Base-by-base conservation (phyloP, 2,888 invertebrate genomes). In the Caprella mutica region DNA sequence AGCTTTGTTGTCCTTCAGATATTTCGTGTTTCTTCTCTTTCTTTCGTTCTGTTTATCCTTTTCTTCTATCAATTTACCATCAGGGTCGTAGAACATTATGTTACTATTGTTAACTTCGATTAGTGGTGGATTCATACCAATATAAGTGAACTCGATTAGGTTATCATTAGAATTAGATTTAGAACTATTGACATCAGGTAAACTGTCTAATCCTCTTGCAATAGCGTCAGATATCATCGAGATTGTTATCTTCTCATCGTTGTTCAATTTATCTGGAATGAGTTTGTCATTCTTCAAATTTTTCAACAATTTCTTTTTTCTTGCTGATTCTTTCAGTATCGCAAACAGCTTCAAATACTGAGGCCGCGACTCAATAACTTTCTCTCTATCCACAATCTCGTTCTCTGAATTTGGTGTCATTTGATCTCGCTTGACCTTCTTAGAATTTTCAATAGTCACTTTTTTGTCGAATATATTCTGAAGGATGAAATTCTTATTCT, bases 1-100 rank as follows among this genome's bases (percentile, higher is more conserved):
- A 2, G 17, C 19, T 17, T 5, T 48, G n/a, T 30, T 17, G 24
- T 48, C 29, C 48, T 48, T 48, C 3, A 30, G 48, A 8, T 30
- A 30, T 24, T 48, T 48, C 5, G 48, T 48, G 30, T 48, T 48
- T 17, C 48, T 9, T 19, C 48, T 27, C 9, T n/a, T 48, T 6
- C 48, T 27, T 17, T 48, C 48, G 26, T 30, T 48, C 30, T 48
- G 48, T 30, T 48, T 48, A n/a, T n/a, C n/a, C 17, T 27, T 48
- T 17, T 48, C 48, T 26, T 27, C 29, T 30, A 30, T 21, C 9
- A 24, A n/a, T 24, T 30, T 29, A n/a, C 30, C 48, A 2, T 48
- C 48, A n/a, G 17, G 19, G 14, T 30, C 30, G 8, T 19, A 29
- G n/a, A 21, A 48, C 3, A 21, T 27, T 26, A 48, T 21, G 30